Evolutionary conservation across 2,797 vertebrate genomes (phyloP).

Genomic region (Rhinella marina): DNA sequence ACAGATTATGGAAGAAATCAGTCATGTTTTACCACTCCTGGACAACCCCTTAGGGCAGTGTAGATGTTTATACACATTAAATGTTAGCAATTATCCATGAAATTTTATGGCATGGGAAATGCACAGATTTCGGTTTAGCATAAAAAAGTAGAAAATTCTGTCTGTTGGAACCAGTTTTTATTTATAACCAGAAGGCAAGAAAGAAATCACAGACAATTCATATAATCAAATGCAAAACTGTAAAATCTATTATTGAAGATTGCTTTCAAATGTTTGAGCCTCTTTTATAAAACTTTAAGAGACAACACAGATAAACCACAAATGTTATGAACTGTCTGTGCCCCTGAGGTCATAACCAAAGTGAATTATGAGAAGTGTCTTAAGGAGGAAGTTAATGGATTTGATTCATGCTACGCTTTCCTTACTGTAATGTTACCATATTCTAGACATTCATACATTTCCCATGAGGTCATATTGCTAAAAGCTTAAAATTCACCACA

Average conservation of each 20-base stretch:
- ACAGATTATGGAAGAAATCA: no score
- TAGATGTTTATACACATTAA: no score
- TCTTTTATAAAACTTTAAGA: background rate
- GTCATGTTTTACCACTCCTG: no score
- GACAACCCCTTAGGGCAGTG: no score
- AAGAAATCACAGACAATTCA: background rate
- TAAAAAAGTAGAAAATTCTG: no score
- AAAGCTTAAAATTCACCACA: constrained; percentile 34
- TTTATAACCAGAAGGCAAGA: background rate
- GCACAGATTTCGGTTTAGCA: no score
- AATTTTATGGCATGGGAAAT: no score
- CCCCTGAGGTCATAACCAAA: background rate
- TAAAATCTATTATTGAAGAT: background rate
- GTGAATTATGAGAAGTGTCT: constrained; percentile 10
- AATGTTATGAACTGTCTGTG: background rate
- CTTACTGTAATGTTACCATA: constrained; percentile 40
- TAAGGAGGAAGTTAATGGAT: constrained; percentile 25
- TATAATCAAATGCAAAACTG: background rate
- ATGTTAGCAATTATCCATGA: no score
- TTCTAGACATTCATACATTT: constrained; percentile 38
- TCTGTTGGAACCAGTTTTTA: background rate
- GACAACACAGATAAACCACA: background rate
- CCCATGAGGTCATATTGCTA: constrained; percentile 49
- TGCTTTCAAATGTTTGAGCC: background rate
- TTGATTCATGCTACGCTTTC: constrained; percentile 13